Conservation (phyloP, 1,140 invertebrate species). For the Nasonia giraulti region DNA sequence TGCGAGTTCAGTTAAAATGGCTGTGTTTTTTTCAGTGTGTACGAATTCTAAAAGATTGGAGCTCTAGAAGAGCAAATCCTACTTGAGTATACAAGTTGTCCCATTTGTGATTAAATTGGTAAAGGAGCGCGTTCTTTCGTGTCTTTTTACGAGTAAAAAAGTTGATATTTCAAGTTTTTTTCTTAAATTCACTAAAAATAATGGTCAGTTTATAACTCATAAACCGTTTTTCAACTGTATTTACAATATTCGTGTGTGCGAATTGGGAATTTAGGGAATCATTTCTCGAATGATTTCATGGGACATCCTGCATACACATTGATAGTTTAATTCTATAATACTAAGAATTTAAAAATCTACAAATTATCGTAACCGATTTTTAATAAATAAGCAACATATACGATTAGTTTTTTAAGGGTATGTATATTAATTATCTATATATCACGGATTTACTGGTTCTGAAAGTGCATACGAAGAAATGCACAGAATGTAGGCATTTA, state of each 20-base stretch:
- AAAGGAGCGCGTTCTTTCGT: background rate
- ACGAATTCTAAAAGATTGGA: constrained; percentile 29
- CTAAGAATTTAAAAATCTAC: constrained; percentile 63
- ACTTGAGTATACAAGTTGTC: constrained; percentile 47
- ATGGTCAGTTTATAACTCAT: background rate
- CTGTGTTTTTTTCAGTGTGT: too few relatives aligned
- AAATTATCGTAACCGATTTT: constrained; percentile 60
- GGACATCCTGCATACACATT: constrained; percentile 51
- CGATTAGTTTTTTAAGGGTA: constrained; percentile 50
- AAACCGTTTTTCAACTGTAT: constrained; percentile 21
- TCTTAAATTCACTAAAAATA: background rate
- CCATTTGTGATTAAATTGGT: constrained; percentile 19
- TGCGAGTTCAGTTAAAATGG: too few relatives aligned
- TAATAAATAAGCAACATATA: constrained; percentile 69
- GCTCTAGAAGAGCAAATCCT: constrained; percentile 37
- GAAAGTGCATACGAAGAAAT: constrained; percentile 57
- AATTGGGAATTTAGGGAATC: constrained; percentile 1
- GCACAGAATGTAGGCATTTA: constrained; percentile 49
- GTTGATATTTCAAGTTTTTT: background rate
- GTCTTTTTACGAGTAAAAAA: constrained; percentile 23
- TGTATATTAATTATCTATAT: constrained; percentile 62
- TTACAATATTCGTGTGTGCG: constrained; percentile 21
- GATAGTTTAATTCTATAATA: constrained; percentile 60
- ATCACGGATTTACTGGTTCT: constrained; percentile 68
- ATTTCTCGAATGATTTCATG: constrained; percentile 24